Percentiles rank a stretch among this genome's conserved stretches.
phyloP scores from a whole-genome alignment of 2,888 invertebrate genomes.

The Rhopalosiphum nymphaeae region DNA sequence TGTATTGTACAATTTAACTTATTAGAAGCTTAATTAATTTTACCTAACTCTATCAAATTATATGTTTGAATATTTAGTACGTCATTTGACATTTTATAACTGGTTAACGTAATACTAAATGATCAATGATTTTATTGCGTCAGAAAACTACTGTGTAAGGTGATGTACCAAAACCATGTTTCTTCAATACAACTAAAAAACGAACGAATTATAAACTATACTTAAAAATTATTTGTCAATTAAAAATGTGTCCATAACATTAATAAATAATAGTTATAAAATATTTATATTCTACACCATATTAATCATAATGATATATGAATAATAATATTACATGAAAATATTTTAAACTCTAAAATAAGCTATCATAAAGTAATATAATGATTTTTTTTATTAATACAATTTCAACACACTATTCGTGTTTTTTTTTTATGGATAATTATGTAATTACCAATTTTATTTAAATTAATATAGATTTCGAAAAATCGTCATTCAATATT shows the following conservation, averaged over 20 bases:
- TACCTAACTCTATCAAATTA: background rate
- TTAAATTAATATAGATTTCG: background rate
- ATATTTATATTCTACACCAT: background rate
- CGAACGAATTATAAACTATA: background rate
- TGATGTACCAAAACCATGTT: background rate
- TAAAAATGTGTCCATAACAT: background rate
- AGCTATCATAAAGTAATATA: background rate
- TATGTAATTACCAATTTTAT: background rate
- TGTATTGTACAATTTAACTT: background rate
- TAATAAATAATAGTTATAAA: background rate
- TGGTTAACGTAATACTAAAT: background rate
- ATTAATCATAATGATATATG: background rate
- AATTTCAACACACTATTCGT: background rate
- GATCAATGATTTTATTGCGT: background rate
- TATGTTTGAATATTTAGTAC: background rate
- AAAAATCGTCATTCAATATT: background rate
- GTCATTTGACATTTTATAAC: background rate
- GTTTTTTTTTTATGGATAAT: background rate
- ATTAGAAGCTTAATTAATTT: background rate
- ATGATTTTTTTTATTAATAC: background rate
- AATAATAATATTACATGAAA: background rate
- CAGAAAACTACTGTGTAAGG: background rate
- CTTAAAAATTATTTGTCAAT: background rate
- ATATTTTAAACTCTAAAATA: background rate
- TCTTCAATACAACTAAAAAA: background rate